Base-by-base conservation (phyloP, 2,797 vertebrate genomes). In the Meda fulgida region DNA sequence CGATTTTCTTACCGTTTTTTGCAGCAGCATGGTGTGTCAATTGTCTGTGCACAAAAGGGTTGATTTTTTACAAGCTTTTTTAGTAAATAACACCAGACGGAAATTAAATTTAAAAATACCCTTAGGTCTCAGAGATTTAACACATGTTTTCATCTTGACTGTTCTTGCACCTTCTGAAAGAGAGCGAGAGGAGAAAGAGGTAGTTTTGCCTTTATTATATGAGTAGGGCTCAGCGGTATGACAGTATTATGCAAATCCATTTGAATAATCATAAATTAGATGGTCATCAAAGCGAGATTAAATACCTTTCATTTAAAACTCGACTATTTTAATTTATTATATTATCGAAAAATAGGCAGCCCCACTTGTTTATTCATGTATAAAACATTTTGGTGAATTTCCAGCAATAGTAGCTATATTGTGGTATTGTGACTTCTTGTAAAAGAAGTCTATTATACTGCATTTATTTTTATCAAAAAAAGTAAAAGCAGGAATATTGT, bases 131-230 rank as follows among this genome's bases (percentile, higher is more conserved):
- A n/a, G n/a, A n/a, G n/a, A n/a, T n/a, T 79, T 26, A 53, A 70
- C 36, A 69, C 79, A 81, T 48, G 36, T 69, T 34, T 53, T 66
- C 40, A 29, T 19, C 8, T 26, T 29, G 72, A 58, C 21, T 67
- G 71, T 66, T 83, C 34, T 70, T 81, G 60, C 38, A 58, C 55
- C 53, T 72, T 48, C 70, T 38, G 66, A 53, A 81, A 36, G 48
- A 69, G 34, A 29, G 48, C 29, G 65, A 78, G n/a, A 19, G 58
- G 53, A 72, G 11, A n/a, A 9, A 34, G 46, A 58, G 8, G 34
- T 31, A 43, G 65, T 67, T 38, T 81, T 9, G 2, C 1, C 18
- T 70, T 46, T 53, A 53, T 38, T 83, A 14, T 51, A 34, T 0
- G 5, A 19, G 29, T 65, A n/a, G 13, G 51, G 3, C 34, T 76